Evolutionary conservation across 2,888 invertebrate species (phyloP), one percentile per base, ranked within the genome.

Genomic region (Scaptomyza reducta): DNA sequence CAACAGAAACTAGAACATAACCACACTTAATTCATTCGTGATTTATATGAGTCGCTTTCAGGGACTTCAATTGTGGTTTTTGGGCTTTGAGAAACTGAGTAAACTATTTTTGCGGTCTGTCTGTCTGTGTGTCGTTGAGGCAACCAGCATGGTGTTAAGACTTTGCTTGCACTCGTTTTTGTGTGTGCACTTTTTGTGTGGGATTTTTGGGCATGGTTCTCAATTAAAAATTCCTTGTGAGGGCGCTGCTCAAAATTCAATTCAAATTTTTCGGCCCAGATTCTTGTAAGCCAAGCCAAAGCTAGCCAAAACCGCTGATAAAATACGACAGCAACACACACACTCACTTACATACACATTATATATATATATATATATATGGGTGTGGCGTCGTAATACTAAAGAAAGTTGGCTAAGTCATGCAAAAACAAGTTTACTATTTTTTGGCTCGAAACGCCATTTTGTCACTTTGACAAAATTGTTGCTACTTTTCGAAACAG

Each of bases 1-100:
- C 18, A 55, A 18, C 27, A 58, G 38, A 14, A 38, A 46, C 44
- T 55, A 55, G 53, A 57, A 61, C 50, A 61, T 54, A 66, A 74
- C 74, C 78, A 74, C 78, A 86, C 89, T 87, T 87, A 88, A 89
- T 87, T 89, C 88, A 87, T 87, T 81, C 87, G 87, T 88, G 89
- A 88, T 88, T 88, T 89, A 89, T 88, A 76, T 73, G 75, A 87
- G 74, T 77, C 70, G 78, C 81, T 84, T 83, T 79, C 58, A 70
- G 70, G 50, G 87, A 74, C 84, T 86, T 77, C 73, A 88, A 88
- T 77, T 86, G 77, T 73, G 83, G 83, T 70, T 56, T 56, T 60
- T 56, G 7, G 62, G 22, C 42, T 53, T 56, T 56, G 49, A 22
- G 54, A 68, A 68, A 56, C 62, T 61, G 68, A 72, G 42, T 55